Evolutionary conservation across 2,797 vertebrate genomes (phyloP).

Genomic region (Alfaro cultratus): DNA sequence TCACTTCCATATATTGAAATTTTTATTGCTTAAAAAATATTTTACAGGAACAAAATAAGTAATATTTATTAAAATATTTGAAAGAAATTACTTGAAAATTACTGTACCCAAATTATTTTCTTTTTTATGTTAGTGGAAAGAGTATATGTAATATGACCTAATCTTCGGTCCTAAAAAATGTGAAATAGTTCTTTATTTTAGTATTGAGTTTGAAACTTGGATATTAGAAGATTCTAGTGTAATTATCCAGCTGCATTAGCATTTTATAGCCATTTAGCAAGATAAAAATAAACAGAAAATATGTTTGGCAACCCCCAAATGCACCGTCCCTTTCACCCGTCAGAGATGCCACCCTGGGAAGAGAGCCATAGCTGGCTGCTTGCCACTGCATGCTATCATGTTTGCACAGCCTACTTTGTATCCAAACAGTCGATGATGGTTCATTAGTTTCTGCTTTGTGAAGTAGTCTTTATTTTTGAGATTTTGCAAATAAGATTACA

Average conservation of each 20-base stretch:
- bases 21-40: neutral
- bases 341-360: neutral
- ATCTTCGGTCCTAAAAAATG: neutral
- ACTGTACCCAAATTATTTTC: no score
- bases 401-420: neutral
- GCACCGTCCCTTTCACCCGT: no score
- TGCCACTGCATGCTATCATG: neutral
- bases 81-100: neutral
- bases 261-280: neutral
- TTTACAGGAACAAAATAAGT: neutral
- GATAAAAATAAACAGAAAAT: neutral
- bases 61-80: neutral
- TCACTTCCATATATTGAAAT: neutral
- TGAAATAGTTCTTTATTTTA: neutral
- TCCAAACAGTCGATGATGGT: neutral
- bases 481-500: neutral
- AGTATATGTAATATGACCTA: no score
- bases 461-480: neutral
- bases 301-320: neutral
- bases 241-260: neutral
- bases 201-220: neutral
- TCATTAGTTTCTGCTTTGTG: neutral
- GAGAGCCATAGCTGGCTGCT: neutral
- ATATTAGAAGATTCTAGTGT: neutral
- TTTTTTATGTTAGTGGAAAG: no score